Evolutionary conservation across 1,140 invertebrate genomes (phyloP).

Genomic region (Trigoniulus corallinus): DNA sequence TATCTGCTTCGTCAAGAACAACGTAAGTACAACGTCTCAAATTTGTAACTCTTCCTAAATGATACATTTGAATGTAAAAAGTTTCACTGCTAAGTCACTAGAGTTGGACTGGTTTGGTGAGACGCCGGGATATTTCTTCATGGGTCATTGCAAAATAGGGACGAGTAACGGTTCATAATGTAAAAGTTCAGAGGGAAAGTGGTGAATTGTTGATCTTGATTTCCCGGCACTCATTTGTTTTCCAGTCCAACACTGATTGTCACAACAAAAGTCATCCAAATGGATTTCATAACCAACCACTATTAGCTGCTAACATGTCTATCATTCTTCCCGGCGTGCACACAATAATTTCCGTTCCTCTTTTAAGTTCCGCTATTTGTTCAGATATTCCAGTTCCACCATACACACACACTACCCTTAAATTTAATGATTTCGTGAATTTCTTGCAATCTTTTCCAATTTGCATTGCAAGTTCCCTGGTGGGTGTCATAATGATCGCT

Average conservation of each 20-base stretch:
- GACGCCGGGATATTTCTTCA: too few species aligned
- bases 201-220: too few species aligned
- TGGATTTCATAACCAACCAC: conserved; percentile 36
- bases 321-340: conserved; percentile 99
- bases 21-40: conserved; percentile 87
- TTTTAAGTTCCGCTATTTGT: conserved; percentile 93
- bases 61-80: conserved; percentile 15
- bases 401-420: conserved; percentile 91
- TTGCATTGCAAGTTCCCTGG: conserved; percentile 95
- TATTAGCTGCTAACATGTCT: conserved; percentile 97
- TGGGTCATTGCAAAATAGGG: too few species aligned
- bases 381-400: conserved; percentile 86
- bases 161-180: too few species aligned
- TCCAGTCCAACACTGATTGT: too few species aligned
- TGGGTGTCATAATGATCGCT: conserved; percentile 93
- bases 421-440: conserved; percentile 73
- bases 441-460: conserved; percentile 94
- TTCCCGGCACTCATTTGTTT: too few species aligned
- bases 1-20: conserved; percentile 95
- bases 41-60: conserved; percentile 76
- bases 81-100: conserved; percentile 12
- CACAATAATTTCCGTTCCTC: conserved; percentile 95
- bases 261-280: not conserved
- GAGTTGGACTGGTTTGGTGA: not conserved
- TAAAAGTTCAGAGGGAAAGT: too few species aligned